Percentiles rank a stretch among this genome's conserved stretches.
Evolutionary conservation across 2,113 vertebrate species (phyloP).

Genomic region (Corydoras maculifer): DNA sequence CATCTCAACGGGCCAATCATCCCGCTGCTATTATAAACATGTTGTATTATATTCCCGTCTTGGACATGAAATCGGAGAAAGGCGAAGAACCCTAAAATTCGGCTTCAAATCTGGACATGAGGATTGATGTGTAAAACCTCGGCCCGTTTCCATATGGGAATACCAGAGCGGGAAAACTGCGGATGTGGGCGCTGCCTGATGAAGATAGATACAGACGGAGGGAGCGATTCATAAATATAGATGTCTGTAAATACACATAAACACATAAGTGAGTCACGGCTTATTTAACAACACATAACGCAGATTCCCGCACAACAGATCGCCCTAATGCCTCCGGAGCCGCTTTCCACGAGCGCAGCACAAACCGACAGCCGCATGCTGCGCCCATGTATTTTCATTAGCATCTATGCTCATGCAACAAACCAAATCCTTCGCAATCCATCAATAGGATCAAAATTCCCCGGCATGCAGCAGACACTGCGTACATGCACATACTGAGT

Average conservation of each 20-base stretch:
- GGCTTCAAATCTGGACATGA: neutral
- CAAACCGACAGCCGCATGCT: neutral
- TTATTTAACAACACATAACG: constrained; percentile 2
- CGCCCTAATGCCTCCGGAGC: neutral
- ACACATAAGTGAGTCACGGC: neutral
- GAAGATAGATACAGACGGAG: constrained; percentile 16
- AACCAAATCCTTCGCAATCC: constrained; percentile 10
- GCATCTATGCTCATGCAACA: neutral
- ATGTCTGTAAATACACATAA: constrained; percentile 26
- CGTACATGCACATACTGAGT: neutral
- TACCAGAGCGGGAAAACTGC: constrained; percentile 22
- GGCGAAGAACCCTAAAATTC: neutral
- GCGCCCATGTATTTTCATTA: constrained; percentile 21
- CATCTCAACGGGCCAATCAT: too few relatives aligned
- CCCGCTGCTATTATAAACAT: too few relatives aligned
- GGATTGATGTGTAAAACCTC: constrained; percentile 26
- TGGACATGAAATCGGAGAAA: too few relatives aligned
- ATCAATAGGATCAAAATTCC: constrained; percentile 12
- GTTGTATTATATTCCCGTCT: too few relatives aligned
- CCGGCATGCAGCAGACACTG: neutral
- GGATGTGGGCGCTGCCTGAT: constrained; percentile 15
- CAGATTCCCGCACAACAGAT: neutral
- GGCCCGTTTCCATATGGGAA: constrained; percentile 5
- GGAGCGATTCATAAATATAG: constrained; percentile 11
- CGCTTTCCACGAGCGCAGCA: neutral